A percentile compares a stretch with the other conserved stretches of the same genome.
Conservation (phyloP, 2,797 vertebrate genomes). For the Enteromius thamalakanensis region DNA sequence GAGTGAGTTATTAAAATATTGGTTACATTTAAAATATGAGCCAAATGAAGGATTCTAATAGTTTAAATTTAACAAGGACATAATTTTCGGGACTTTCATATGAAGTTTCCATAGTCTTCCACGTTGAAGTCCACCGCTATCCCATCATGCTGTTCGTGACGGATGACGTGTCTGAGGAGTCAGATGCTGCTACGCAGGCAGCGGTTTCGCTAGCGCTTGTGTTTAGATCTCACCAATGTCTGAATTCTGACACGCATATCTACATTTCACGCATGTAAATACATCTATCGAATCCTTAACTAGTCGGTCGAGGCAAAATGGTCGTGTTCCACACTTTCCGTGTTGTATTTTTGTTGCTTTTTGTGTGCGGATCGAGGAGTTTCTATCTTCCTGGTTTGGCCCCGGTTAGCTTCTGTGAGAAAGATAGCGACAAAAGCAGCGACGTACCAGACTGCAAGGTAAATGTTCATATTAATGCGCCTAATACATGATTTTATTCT, state of each 20-base stretch:
- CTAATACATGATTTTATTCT: background rate
- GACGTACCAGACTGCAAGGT: conserved; percentile 74
- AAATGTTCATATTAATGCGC: conserved; percentile 25
- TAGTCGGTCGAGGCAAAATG: conserved; percentile 41
- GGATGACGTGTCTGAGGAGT: conserved; percentile 68
- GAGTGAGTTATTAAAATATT: background rate
- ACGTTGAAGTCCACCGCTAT: conserved; percentile 31
- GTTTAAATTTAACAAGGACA: background rate
- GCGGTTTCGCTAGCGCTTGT: conserved; percentile 32
- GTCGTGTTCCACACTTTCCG: conserved; percentile 30
- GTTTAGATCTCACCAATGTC: conserved; percentile 30
- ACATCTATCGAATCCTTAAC: conserved; percentile 4
- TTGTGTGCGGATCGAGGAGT: conserved; percentile 56
- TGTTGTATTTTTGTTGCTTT: conserved; percentile 24
- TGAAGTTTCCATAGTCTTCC: background rate
- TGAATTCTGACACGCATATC: conserved; percentile 21
- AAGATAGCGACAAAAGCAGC: conserved; percentile 48
- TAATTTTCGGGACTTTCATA: background rate
- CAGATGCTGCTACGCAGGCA: conserved; percentile 56
- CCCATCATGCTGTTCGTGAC: conserved; percentile 63
- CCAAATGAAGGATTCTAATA: background rate
- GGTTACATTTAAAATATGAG: background rate
- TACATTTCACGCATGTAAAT: conserved; percentile 26
- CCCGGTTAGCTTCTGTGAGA: conserved; percentile 89
- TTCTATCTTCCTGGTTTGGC: conserved; percentile 92